Percentiles rank a stretch among this genome's conserved stretches.
Conservation (phyloP, 2,888 invertebrate species). For the Anodontia alba region DNA sequence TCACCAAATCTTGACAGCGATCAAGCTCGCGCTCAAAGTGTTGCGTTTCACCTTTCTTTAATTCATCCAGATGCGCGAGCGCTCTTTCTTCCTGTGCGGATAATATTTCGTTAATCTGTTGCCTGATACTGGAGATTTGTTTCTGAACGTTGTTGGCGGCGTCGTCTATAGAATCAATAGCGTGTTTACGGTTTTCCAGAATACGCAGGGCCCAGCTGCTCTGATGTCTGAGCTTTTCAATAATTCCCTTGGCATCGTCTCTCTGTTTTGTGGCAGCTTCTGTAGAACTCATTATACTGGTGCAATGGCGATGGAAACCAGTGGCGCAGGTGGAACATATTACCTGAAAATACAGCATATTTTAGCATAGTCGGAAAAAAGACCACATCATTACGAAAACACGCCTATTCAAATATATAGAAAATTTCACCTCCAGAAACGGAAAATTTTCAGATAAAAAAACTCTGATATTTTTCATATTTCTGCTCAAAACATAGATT, state of each 20-base stretch:
- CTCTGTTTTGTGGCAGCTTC: constrained; percentile 59
- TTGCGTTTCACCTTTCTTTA: constrained; percentile 54
- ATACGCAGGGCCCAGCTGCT: constrained; percentile 63
- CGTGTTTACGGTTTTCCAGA: constrained; percentile 64
- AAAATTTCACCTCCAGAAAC: too few species aligned
- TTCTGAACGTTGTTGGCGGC: constrained; percentile 60
- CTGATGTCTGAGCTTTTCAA: constrained; percentile 63
- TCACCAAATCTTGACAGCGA: constrained; percentile 59
- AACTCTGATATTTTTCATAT: too few species aligned
- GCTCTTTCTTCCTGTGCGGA: constrained; percentile 62
- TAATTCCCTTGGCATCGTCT: constrained; percentile 53
- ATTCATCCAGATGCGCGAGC: constrained; percentile 57
- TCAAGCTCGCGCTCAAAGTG: constrained; percentile 60
- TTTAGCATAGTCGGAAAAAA: too few species aligned
- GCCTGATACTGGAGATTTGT: constrained; percentile 62
- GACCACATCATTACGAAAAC: too few species aligned
- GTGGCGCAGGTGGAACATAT: constrained; percentile 65
- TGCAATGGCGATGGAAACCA: constrained; percentile 59
- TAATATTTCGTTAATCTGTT: constrained; percentile 63
- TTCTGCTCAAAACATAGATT: too few species aligned
- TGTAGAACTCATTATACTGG: constrained; percentile 53
- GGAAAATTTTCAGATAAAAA: too few species aligned
- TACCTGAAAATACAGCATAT: constrained; percentile 34
- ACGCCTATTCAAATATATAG: too few species aligned
- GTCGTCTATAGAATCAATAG: constrained; percentile 49